Percentiles rank a stretch among this genome's conserved stretches.
These are phyloP conservation scores for Copsychus sechellarum DNA, from an alignment of 2,113 vertebrate species.

Conservation along the genomic window DNA sequence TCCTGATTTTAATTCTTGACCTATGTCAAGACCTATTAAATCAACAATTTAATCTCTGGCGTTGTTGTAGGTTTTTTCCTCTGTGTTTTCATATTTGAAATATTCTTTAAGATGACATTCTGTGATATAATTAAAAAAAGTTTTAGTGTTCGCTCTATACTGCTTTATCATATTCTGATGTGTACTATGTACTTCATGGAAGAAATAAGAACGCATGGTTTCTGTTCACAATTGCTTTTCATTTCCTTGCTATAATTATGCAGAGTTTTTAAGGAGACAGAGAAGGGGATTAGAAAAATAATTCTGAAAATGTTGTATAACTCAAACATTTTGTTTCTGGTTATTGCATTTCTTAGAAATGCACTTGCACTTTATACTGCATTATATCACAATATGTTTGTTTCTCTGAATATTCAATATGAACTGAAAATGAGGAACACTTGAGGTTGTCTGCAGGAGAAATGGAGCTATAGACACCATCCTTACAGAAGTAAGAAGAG, in stretches of 20 bases:
- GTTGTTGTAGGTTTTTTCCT: background rate
- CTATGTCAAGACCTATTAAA: background rate
- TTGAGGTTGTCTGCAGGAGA: background rate
- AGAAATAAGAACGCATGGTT: background rate
- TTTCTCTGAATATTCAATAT: background rate
- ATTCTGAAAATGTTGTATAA: background rate
- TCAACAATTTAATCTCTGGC: background rate
- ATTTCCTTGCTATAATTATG: background rate
- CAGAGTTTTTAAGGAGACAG: background rate
- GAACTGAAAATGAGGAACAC: background rate
- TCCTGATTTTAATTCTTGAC: background rate
- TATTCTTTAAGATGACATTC: background rate
- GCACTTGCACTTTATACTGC: background rate
- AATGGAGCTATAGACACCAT: background rate
- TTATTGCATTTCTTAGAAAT: slow-evolving; percentile 9
- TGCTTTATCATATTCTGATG: background rate
- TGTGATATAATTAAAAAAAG: background rate
- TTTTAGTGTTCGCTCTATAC: background rate
- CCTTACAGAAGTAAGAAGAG: background rate
- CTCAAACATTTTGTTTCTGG: background rate
- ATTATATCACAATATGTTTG: background rate
- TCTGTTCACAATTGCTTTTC: background rate
- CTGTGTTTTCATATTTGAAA: background rate
- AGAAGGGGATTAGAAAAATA: background rate
- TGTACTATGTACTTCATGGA: background rate